These are phyloP conservation scores for Atta colombica DNA, from an alignment of 1,140 invertebrate genomes.

Conservation along the genomic window DNA sequence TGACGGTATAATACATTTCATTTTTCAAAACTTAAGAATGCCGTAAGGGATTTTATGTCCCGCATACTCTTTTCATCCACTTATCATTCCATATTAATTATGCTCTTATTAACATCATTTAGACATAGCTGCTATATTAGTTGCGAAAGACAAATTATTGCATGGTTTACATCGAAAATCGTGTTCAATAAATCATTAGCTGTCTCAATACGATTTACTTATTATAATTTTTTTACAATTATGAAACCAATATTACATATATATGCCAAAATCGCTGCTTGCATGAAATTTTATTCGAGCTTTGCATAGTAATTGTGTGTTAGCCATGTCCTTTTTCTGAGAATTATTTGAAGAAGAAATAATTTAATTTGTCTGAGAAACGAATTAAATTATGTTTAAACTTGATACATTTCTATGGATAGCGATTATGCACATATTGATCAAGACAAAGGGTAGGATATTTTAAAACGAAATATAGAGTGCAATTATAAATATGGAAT, in stretches of 20 bases:
- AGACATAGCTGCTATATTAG: conserved; percentile 5
- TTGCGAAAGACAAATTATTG: background rate
- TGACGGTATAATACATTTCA: background rate
- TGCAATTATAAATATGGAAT: background rate
- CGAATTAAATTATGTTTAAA: conserved; percentile 4
- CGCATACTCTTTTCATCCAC: background rate
- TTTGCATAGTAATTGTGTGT: conserved; percentile 34
- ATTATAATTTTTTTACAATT: background rate
- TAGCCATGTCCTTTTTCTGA: conserved; percentile 55
- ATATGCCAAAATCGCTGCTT: background rate
- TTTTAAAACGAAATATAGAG: background rate
- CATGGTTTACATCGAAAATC: conserved; percentile 1
- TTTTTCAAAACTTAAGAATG: conserved; percentile 34
- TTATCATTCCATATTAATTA: conserved; percentile 9
- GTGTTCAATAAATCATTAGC: conserved; percentile 17
- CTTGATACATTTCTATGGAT: background rate
- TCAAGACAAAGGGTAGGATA: background rate
- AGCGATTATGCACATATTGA: background rate
- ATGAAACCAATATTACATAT: background rate
- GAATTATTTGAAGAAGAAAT: background rate
- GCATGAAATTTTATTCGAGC: conserved; percentile 45
- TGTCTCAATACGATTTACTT: background rate
- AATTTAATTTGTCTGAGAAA: background rate
- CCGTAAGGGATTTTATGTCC: conserved; percentile 12
- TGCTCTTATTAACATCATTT: background rate